A percentile compares a stretch with the other conserved stretches of the same genome.
Conservation (phyloP, 2,797 vertebrate genomes). For the Molossus alvarezi region DNA sequence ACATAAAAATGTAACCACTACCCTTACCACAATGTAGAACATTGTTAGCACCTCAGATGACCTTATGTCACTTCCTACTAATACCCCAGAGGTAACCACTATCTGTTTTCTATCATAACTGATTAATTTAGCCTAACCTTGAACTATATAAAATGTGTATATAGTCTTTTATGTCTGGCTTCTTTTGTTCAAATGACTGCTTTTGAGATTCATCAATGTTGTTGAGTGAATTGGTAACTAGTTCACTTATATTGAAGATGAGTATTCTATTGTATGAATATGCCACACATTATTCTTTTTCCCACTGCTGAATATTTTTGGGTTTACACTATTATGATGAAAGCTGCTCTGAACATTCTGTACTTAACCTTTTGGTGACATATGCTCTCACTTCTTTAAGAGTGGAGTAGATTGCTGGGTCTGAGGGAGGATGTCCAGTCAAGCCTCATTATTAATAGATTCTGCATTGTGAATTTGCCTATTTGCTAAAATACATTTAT, state of each 20-base stretch:
- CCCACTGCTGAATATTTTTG: not conserved
- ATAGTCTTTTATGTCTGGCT: not conserved
- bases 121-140: constrained; percentile 24
- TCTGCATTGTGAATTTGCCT: not conserved
- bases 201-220: not conserved
- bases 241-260: not conserved
- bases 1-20: not conserved
- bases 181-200: not conserved
- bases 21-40: not conserved
- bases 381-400: not conserved
- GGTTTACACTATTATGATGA: not conserved
- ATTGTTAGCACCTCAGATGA: not conserved
- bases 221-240: not conserved
- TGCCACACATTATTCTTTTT: not conserved
- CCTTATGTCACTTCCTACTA: not conserved
- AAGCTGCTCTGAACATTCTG: not conserved
- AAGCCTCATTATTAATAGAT: not conserved
- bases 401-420: not conserved
- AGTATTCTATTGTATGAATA: not conserved
- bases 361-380: not conserved
- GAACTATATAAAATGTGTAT: not conserved
- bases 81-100: not conserved
- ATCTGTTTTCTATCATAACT: not conserved
- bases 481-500: constrained; percentile 16
- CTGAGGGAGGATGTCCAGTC: not conserved